Evolutionary conservation across 2,113 vertebrate species (phyloP).

Genomic region (Crotalus viridis): DNA sequence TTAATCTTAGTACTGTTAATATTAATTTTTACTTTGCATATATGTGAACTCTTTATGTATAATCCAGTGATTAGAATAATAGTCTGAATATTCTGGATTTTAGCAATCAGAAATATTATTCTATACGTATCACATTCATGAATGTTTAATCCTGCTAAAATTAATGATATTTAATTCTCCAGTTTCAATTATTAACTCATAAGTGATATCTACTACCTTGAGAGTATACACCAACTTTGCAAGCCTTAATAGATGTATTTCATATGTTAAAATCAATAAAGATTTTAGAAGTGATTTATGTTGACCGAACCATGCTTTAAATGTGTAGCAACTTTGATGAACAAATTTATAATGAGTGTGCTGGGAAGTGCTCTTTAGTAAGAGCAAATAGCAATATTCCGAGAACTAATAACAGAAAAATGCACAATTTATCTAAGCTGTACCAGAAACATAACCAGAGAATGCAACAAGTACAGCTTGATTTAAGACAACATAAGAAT

Average conservation of each 20-base stretch:
- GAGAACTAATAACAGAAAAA: neutral
- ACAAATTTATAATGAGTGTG: neutral
- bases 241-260: neutral
- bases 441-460: neutral
- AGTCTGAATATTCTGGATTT: neutral
- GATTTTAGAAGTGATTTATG: neutral
- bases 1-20: neutral
- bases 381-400: constrained; percentile 12
- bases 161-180: neutral
- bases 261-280: neutral
- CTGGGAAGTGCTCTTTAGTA: neutral
- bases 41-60: neutral
- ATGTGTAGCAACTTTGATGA: neutral
- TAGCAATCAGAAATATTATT: neutral
- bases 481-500: neutral
- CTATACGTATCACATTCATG: neutral
- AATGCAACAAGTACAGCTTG: neutral
- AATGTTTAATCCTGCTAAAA: neutral
- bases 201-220: neutral
- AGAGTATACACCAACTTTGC: neutral
- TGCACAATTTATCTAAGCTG: neutral
- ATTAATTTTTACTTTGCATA: neutral
- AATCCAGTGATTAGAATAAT: neutral
- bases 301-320: neutral
- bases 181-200: neutral